Conservation (phyloP, 1,140 invertebrate species). For the Ditylenchus dipsaci region DNA sequence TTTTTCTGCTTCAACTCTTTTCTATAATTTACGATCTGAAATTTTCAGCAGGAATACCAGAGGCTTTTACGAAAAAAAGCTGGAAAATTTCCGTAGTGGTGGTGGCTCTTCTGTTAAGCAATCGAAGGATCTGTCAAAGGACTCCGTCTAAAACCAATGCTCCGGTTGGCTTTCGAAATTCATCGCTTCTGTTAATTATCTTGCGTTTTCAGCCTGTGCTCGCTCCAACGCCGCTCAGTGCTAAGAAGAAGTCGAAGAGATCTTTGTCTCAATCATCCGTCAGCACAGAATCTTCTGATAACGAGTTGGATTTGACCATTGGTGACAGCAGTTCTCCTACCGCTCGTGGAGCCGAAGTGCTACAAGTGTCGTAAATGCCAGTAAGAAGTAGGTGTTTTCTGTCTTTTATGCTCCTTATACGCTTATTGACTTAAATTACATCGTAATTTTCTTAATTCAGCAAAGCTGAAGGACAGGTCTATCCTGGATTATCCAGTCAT, state of each 20-base stretch:
- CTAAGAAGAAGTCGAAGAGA: conserved; percentile 9
- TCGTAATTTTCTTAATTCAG: not conserved
- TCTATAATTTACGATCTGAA: no score
- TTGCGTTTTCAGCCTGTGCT: not conserved
- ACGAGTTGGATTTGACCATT: conserved; percentile 20
- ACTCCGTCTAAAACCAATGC: conserved; percentile 10
- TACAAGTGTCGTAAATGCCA: not conserved
- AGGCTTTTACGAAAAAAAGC: conserved; percentile 48
- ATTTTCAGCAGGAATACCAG: conserved; percentile 38
- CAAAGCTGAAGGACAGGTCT: not conserved
- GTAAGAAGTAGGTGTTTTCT: not conserved
- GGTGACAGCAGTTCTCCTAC: conserved; percentile 9
- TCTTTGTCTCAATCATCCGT: not conserved
- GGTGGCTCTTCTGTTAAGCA: not conserved
- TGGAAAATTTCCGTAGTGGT: conserved; percentile 31
- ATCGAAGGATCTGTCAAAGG: conserved; percentile 8
- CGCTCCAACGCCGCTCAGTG: not conserved
- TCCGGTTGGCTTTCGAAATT: not conserved
- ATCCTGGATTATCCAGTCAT: not conserved
- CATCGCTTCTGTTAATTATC: no score
- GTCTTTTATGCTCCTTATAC: no score
- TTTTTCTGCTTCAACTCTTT: not conserved
- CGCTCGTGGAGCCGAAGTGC: conserved; percentile 6
- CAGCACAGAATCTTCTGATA: conserved; percentile 14
- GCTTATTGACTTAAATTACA: no score